Evolutionary conservation across 2,797 vertebrate species (phyloP).

Genomic region (Pseudochirops corinnae): DNA sequence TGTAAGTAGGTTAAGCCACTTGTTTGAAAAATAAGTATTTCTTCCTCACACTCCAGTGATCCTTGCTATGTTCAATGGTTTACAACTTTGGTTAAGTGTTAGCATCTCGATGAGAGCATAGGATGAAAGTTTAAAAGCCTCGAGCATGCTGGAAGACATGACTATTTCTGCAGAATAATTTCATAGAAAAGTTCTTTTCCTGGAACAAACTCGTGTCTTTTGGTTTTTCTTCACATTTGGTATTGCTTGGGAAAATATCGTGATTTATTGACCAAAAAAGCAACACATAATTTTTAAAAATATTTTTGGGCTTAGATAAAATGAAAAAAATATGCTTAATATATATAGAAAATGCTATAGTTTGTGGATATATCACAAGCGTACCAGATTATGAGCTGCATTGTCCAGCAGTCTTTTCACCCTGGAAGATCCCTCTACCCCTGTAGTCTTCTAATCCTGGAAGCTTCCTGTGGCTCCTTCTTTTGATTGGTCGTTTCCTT

Average conservation of each 20-base stretch:
- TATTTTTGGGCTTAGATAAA: background rate
- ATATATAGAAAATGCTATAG: background rate
- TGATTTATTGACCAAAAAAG: conserved; percentile 30
- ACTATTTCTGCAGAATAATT: conserved; percentile 10
- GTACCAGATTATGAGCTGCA: background rate
- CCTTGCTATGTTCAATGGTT: conserved; percentile 6
- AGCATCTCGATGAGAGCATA: conserved; percentile 8
- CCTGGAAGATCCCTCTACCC: background rate
- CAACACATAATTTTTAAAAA: background rate
- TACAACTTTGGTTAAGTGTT: conserved; percentile 22
- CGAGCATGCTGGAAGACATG: background rate
- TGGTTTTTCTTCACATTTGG: conserved; percentile 18
- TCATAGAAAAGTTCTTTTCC: background rate
- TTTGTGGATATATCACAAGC: background rate
- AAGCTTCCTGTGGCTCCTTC: background rate
- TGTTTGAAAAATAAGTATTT: conserved; percentile 41
- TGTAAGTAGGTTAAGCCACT: conserved; percentile 69
- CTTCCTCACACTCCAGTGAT: conserved; percentile 15
- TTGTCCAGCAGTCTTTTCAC: background rate
- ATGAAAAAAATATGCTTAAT: conserved; percentile 26
- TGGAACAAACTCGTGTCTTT: conserved; percentile 4
- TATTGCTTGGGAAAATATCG: background rate
- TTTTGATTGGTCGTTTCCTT: background rate
- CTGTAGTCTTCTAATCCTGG: background rate
- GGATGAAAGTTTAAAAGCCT: conserved; percentile 22